Conservation (phyloP, 2,113 vertebrate species). For the Microcebus murinus region DNA sequence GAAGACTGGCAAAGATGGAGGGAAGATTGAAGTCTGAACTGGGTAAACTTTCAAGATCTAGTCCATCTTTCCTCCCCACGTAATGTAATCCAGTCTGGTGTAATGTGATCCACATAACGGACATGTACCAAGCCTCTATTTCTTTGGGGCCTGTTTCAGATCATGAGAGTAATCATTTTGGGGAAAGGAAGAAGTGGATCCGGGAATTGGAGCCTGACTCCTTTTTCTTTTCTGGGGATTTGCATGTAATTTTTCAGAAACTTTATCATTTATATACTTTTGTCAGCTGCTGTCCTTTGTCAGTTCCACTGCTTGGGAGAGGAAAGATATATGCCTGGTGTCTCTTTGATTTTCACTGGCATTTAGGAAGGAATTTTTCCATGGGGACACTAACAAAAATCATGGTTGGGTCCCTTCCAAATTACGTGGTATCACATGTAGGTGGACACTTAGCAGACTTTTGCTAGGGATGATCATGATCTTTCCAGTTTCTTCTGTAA, state of each 20-base stretch:
- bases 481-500: constrained; percentile 12
- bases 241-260: neutral
- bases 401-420: neutral
- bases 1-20: no score
- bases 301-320: neutral
- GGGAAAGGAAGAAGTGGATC: neutral
- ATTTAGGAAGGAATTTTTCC: neutral
- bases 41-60: neutral
- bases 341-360: neutral
- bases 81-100: neutral
- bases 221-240: neutral
- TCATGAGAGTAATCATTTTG: neutral
- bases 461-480: neutral
- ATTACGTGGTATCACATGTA: no score
- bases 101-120: neutral
- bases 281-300: neutral
- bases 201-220: neutral
- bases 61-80: neutral
- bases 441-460: neutral
- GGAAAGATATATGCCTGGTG: neutral
- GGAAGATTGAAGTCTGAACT: no score
- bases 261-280: neutral
- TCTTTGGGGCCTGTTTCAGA: neutral
- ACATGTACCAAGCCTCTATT: neutral
- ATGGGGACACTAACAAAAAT: neutral